Evolutionary conservation across 2,888 invertebrate genomes (phyloP).

Genomic region (Podabrus alpinus): DNA sequence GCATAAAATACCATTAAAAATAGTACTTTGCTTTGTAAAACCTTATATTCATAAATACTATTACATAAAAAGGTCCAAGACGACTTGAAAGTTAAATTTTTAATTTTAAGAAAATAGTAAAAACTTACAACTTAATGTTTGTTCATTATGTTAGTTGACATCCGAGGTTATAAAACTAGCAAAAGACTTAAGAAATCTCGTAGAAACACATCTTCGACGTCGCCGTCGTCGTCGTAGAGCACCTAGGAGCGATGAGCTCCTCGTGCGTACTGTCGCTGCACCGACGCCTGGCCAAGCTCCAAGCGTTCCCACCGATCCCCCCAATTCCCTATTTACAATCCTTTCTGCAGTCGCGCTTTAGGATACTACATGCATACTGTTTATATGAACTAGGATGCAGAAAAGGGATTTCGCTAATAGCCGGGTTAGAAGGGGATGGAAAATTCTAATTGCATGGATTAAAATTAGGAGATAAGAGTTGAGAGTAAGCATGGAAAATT

Average conservation of each 20-base stretch:
- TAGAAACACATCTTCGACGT: conserved; percentile 33
- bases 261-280: conserved; percentile 53
- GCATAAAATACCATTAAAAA: conserved; percentile 29
- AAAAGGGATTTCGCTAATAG: conserved; percentile 19
- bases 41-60: background rate
- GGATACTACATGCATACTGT: conserved; percentile 36
- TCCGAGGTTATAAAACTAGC: conserved; percentile 20
- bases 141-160: conserved; percentile 24
- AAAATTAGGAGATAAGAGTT: conserved; percentile 40
- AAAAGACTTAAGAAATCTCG: conserved; percentile 17
- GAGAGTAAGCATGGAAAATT: conserved; percentile 13
- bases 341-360: conserved; percentile 38
- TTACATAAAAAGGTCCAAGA: conserved; percentile 2
- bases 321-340: conserved; percentile 25
- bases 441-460: conserved; percentile 42
- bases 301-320: conserved; percentile 42
- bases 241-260: conserved; percentile 45
- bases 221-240: conserved; percentile 29
- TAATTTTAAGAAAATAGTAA: background rate
- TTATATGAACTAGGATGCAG: conserved; percentile 31
- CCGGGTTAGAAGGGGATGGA: conserved; percentile 25
- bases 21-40: conserved; percentile 15
- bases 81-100: background rate
- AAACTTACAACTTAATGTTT: conserved; percentile 15
- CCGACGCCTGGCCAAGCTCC: conserved; percentile 51